phyloP scores from a whole-genome alignment of 2,888 invertebrate species.

The Proisotoma minuta region DNA sequence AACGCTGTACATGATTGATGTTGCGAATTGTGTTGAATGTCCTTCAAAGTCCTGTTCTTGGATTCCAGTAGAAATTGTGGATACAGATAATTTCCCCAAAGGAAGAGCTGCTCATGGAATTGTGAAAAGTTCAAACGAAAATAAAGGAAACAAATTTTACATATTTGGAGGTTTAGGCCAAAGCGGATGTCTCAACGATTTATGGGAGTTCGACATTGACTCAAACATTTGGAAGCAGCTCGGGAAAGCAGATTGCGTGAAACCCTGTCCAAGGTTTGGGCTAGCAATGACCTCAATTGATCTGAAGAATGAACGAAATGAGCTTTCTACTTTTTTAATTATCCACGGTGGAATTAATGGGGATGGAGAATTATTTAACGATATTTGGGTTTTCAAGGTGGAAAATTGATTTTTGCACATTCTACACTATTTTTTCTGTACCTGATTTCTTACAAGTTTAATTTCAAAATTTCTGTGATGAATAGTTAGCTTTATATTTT shows the following conservation, averaged over 20 bases:
- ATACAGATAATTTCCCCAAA: constrained; percentile 14
- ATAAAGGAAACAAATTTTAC: constrained; percentile 13
- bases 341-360: constrained; percentile 41
- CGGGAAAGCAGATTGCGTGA: constrained; percentile 2
- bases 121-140: constrained; percentile 10
- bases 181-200: constrained; percentile 29
- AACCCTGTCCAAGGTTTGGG: constrained; percentile 31
- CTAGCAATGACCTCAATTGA: constrained; percentile 31
- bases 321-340: constrained; percentile 11
- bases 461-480: no score
- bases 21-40: constrained; percentile 13
- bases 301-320: neutral
- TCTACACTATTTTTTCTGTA: no score
- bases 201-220: constrained; percentile 33
- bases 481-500: no score
- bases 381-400: constrained; percentile 25
- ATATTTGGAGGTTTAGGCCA: constrained; percentile 38
- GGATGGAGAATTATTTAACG: constrained; percentile 28
- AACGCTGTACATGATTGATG: constrained; percentile 30
- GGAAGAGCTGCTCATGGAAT: constrained; percentile 38
- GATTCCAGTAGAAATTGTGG: constrained; percentile 13
- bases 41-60: constrained; percentile 15
- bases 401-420: no score
- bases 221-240: constrained; percentile 23
- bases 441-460: no score